Evolutionary conservation across 2,113 vertebrate species (phyloP).

Genomic region (Misgurnus anguillicaudatus): DNA sequence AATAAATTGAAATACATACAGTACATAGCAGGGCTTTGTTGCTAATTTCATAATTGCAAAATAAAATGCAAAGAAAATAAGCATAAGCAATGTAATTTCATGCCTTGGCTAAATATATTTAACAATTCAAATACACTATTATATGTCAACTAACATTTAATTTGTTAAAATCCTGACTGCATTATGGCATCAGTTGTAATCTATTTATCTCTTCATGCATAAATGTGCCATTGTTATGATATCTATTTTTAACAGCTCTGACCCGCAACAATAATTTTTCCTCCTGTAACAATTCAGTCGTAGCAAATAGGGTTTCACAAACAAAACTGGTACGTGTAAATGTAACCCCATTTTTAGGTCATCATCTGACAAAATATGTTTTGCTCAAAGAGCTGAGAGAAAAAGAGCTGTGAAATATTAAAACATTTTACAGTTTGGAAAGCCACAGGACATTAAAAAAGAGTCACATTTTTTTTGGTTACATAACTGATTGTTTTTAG

Average conservation of each 20-base stretch:
- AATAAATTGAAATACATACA: not conserved
- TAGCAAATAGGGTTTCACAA: too few species aligned
- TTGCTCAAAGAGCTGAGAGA: too few species aligned
- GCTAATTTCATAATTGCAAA: not conserved
- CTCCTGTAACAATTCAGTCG: too few species aligned
- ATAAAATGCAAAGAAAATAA: not conserved
- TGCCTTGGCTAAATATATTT: not conserved
- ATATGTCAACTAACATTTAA: not conserved
- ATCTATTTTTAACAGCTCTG: not conserved
- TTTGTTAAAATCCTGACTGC: too few species aligned
- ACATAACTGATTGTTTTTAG: not conserved
- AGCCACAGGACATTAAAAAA: too few species aligned
- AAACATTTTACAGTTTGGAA: not conserved
- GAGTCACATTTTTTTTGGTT: not conserved
- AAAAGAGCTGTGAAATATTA: slow-evolving; percentile 5
- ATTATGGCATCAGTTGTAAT: not conserved
- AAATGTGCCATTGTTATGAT: not conserved
- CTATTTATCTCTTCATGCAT: not conserved
- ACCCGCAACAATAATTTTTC: not conserved
- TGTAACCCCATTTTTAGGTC: too few species aligned
- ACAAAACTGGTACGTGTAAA: too few species aligned
- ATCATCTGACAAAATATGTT: too few species aligned
- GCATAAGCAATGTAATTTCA: too few species aligned
- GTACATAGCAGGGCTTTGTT: not conserved
- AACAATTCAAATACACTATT: not conserved